Percentiles rank a stretch among this genome's conserved stretches.
These are phyloP conservation scores for Amazona vittata DNA, from an alignment of 2,113 vertebrate species.

Conservation along the genomic window DNA sequence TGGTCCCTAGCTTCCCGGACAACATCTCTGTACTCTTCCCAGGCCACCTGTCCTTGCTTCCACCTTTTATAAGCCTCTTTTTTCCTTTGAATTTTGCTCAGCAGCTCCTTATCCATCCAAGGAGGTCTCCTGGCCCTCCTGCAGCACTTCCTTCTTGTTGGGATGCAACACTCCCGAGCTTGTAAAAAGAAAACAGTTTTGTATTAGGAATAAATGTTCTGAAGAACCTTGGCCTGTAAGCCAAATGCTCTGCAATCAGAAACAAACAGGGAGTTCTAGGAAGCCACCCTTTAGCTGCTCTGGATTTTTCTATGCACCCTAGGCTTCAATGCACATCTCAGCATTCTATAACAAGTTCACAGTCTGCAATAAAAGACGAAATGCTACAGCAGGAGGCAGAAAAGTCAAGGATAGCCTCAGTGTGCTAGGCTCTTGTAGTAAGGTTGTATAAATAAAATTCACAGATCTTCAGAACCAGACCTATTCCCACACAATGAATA, in stretches of 20 bases:
- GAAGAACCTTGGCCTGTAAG: background rate
- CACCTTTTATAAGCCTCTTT: too few species aligned
- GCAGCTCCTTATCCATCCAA: too few species aligned
- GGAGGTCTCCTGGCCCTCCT: too few species aligned
- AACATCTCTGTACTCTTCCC: too few species aligned
- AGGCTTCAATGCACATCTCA: background rate
- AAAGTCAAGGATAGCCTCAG: background rate
- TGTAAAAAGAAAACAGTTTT: background rate
- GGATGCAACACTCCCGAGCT: too few species aligned
- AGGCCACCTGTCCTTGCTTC: too few species aligned
- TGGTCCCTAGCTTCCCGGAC: too few species aligned
- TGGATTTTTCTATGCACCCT: background rate
- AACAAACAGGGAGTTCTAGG: background rate
- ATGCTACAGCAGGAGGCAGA: background rate
- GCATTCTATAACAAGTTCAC: background rate
- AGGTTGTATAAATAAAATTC: background rate
- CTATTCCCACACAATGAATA: background rate
- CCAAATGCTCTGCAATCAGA: background rate
- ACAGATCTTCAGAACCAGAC: background rate
- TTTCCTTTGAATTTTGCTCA: too few species aligned
- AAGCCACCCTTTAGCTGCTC: background rate
- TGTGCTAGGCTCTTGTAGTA: background rate
- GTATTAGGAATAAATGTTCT: background rate
- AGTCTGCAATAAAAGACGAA: background rate
- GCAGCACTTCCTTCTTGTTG: too few species aligned